Evolutionary conservation across 1,140 invertebrate genomes (phyloP).

Genomic region (Leucophenga varia): DNA sequence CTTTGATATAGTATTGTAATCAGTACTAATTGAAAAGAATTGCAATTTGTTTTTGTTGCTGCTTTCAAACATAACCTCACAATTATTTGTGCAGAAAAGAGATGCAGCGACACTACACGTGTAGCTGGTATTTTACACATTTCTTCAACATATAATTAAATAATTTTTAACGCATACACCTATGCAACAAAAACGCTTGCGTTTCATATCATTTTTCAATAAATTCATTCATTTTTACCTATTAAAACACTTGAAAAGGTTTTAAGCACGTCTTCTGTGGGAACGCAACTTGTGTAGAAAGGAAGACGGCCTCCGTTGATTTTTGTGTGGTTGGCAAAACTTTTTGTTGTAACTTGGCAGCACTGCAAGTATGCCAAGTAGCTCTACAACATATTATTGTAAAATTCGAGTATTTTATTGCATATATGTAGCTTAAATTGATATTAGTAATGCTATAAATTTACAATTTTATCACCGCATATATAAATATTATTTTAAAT

Average conservation of each 20-base stretch:
- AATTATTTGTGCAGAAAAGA: conserved; percentile 4
- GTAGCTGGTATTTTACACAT: conserved; percentile 20
- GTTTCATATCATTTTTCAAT: conserved; percentile 6
- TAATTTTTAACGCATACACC: no score
- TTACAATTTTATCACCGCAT: no score
- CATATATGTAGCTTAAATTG: no score
- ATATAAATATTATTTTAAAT: no score
- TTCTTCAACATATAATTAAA: no score
- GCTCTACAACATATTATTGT: neutral
- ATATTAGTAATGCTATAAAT: no score
- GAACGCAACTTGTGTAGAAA: conserved; percentile 50
- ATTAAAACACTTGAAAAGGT: conserved; percentile 55
- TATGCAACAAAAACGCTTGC: neutral
- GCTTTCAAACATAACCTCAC: conserved; percentile 43
- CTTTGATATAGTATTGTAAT: neutral
- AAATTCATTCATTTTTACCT: conserved; percentile 36
- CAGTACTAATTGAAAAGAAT: neutral
- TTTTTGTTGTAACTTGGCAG: conserved; percentile 21
- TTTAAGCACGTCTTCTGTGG: conserved; percentile 54
- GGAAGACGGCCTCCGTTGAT: conserved; percentile 38
- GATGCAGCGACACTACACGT: conserved; percentile 35
- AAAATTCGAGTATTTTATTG: no score
- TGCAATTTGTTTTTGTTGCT: conserved; percentile 28
- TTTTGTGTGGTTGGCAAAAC: conserved; percentile 4
- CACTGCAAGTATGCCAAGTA: conserved; percentile 21